Evolutionary conservation across 2,888 invertebrate genomes (phyloP).

Genomic region (Papilio demoleus): DNA sequence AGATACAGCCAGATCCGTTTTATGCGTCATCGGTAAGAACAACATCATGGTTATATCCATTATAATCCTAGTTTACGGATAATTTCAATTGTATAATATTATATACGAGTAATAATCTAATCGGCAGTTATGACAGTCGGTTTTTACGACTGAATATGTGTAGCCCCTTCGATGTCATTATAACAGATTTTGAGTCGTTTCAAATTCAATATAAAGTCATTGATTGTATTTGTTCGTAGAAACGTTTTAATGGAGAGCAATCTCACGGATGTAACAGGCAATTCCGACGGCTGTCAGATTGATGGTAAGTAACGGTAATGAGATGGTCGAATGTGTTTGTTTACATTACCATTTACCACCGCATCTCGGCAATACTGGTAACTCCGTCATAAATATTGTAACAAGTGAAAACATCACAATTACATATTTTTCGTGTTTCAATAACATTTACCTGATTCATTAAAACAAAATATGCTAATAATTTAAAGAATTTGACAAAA

Average conservation of each 20-base stretch:
- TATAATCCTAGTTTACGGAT: too few relatives aligned
- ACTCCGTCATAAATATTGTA: conserved; percentile 28
- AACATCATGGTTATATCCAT: too few relatives aligned
- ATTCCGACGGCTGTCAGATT: conserved; percentile 21
- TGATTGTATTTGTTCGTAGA: conserved; percentile 20
- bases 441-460: neutral
- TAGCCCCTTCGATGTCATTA: too few relatives aligned
- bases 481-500: too few relatives aligned
- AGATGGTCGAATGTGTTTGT: conserved; percentile 36
- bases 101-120: too few relatives aligned
- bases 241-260: conserved; percentile 35
- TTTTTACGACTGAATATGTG: neutral
- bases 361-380: conserved; percentile 4
- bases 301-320: conserved; percentile 39
- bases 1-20: too few relatives aligned
- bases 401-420: conserved; percentile 26
- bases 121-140: neutral
- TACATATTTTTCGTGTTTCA: too few relatives aligned
- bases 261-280: conserved; percentile 35
- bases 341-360: conserved; percentile 26
- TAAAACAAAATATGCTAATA: too few relatives aligned
- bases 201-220: conserved; percentile 3
- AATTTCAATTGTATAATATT: too few relatives aligned
- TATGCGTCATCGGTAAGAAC: too few relatives aligned
- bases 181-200: neutral